Base-by-base conservation (phyloP, 2,113 vertebrate genomes). In the Nannospalax galili region DNA sequence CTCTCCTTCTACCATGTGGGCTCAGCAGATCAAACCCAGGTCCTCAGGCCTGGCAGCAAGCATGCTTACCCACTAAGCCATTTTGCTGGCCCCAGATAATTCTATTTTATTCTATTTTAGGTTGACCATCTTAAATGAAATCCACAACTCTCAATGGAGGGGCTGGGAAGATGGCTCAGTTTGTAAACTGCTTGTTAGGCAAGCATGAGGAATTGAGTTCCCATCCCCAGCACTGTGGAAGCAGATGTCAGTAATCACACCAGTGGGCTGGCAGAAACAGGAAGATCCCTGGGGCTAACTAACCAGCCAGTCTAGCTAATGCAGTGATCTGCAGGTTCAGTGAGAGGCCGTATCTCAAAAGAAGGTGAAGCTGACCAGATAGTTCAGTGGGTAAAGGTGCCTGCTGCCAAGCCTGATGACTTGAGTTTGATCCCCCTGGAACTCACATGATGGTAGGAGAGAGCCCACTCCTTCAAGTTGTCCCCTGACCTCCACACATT, bases 81-180 rank as follows among this genome's bases (percentile, higher is more conserved):
- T 48, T n/a, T 45, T 42, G 45, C 28, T 14, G 45, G 42, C 28
- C 42, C 28, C 42, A 9, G 15, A 62, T 12, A 62, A 32, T 14
- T 52, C 48, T 52, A 52, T 52, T 11, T 52, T 52, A 52, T 52
- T 52, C 10, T 78, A 69, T 52, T 73, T 86, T 64, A 81, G 72
- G 67, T 32, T 85, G 64, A 32, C 37, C 48, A 74, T 81, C 69
- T 40, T 88, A 84, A 90, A 86, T 48, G 74, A 96, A 88, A 88
- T 30, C 60, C 69, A 77, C 1, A 12, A 37, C 32, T 91, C 37
- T 92, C 62, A 35, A 52, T 5, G 45, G 74, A 35, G 45, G 28
- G 45, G 16, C 26, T 52, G 12, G 16, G 45, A 30, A 20, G 26
- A 30, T 52, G 16, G 15, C 16, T 19, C 45, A 17, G 15, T 15